These are phyloP conservation scores for Platysternon megacephalum DNA, from an alignment of 2,113 vertebrate genomes.

Conservation along the genomic window DNA sequence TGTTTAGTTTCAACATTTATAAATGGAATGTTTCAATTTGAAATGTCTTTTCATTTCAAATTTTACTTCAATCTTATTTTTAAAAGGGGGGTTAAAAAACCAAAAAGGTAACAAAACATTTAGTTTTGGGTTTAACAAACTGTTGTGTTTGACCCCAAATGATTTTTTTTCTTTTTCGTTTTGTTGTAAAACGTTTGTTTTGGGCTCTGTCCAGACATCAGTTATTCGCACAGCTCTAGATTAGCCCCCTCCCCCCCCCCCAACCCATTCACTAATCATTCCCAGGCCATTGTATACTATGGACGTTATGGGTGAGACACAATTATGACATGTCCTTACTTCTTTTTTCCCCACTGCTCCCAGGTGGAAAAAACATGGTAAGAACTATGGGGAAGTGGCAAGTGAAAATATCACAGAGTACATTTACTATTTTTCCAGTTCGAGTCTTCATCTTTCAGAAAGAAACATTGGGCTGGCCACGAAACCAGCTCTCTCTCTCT, in stretches of 20 bases:
- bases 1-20: background rate
- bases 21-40: background rate
- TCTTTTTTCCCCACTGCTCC: background rate
- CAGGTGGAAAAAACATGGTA: background rate
- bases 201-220: background rate
- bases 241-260: background rate
- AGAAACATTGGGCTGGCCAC: background rate
- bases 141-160: background rate
- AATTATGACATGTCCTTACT: background rate
- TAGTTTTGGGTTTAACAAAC: background rate
- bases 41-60: background rate
- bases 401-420: accelerated
- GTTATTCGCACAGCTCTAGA: background rate
- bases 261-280: background rate
- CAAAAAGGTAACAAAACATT: background rate
- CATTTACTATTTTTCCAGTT: background rate
- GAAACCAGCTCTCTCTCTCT: background rate
- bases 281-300: background rate
- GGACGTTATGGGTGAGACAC: background rate
- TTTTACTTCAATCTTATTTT: background rate
- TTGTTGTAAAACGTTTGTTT: background rate
- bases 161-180: background rate
- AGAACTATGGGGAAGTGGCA: background rate
- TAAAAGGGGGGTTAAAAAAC: background rate
- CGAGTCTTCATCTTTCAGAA: background rate